These are phyloP conservation scores for Motacilla tschutschensis DNA, from an alignment of 2,113 vertebrate species.

Conservation along the genomic window DNA sequence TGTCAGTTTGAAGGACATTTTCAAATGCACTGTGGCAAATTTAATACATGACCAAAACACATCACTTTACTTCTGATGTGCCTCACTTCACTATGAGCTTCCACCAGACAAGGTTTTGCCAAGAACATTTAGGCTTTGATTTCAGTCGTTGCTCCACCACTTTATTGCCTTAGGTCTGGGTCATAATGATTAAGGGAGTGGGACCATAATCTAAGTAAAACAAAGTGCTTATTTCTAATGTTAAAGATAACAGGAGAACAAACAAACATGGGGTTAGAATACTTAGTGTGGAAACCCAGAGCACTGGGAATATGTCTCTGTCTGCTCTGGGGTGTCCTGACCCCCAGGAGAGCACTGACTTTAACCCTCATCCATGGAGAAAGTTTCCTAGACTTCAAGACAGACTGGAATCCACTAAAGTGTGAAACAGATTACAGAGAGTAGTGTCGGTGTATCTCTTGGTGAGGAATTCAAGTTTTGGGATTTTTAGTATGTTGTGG, in stretches of 20 bases:
- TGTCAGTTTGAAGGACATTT: conserved; percentile 11
- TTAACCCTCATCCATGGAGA: too few species aligned
- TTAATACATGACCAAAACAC: conserved; percentile 4
- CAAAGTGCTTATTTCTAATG: not conserved
- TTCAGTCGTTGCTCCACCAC: not conserved
- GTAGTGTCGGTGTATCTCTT: too few species aligned
- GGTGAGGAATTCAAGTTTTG: too few species aligned
- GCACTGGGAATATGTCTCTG: too few species aligned
- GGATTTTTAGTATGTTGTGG: too few species aligned
- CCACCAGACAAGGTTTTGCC: not conserved
- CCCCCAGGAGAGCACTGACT: too few species aligned
- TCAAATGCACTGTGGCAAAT: not conserved
- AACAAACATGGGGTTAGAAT: not conserved
- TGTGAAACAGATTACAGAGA: too few species aligned
- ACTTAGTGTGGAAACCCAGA: too few species aligned
- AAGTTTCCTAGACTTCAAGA: too few species aligned
- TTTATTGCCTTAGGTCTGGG: not conserved
- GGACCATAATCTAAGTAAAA: not conserved
- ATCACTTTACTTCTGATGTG: not conserved
- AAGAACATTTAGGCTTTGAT: not conserved
- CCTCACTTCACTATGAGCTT: not conserved
- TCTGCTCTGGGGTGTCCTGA: too few species aligned
- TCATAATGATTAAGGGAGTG: not conserved
- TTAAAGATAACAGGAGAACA: not conserved
- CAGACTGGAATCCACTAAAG: too few species aligned